Base-by-base conservation (phyloP, 1,140 invertebrate genomes). In the Seison nebaliae region DNA sequence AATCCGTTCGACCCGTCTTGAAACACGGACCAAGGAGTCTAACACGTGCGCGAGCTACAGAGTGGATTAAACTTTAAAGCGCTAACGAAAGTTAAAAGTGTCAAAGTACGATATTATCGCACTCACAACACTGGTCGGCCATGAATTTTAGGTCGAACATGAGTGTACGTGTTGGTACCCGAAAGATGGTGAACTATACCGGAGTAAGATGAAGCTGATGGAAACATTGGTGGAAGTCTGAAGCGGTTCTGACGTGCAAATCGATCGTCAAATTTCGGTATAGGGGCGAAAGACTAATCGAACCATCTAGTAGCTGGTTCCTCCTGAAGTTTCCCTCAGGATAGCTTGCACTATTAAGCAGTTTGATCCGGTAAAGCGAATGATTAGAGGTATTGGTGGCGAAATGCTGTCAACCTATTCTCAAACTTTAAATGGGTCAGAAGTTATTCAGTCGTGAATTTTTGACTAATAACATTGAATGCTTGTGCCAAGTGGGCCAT, bases 1-100 rank as follows among this genome's bases (percentile, higher is more conserved):
- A 23, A 43, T 46, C 51, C 46, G 48, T 51, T 49, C 48, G 70
- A 71, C 72, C 73, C 73, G 73, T 77, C 75, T 77, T 75, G 73
- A 76, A 77, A 76, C 72, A 76, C 72, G 72, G 73, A 76, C 73
- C 73, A 76, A 75, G 72, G 72, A 75, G 73, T 76, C 68, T 71
- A 73, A 65, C 70, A 68, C 69, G 65, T 70, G 59, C 65, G 72
- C 73, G 63, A 76, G 72, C 73, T 65, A 67, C 67, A 65, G 67
- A 64, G 67, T 62, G 47, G 45, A 48, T 52, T 49, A 46, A 69
- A 70, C 64, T 67, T 64, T 57, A 64, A 63, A 64, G 65, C 68
- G 67, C 63, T 42, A 71, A 65, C 64, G 65, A 72, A 71, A 67
- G 63, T 65, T 55, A 68, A 63, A 47, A 46, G 40, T 36, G 36